These are phyloP conservation scores for Synergus itoensis DNA, from an alignment of 2,888 invertebrate genomes.

Conservation along the genomic window DNA sequence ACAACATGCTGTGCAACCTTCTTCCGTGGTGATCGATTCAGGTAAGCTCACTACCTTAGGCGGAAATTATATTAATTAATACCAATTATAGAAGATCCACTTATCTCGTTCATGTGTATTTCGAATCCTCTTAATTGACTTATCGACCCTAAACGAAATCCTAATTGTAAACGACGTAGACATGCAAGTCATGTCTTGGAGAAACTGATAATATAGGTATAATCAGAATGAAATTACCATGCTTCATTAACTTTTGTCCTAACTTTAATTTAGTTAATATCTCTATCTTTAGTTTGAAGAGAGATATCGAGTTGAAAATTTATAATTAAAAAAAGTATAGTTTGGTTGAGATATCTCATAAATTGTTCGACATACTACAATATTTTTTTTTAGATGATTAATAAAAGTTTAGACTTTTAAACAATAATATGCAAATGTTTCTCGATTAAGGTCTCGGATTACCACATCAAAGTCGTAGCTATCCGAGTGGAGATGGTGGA, in stretches of 20 bases:
- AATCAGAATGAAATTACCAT: not conserved
- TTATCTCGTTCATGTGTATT: not conserved
- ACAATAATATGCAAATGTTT: not conserved
- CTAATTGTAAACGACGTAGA: not conserved
- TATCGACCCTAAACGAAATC: not conserved
- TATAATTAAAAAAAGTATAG: too few relatives aligned
- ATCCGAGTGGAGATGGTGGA: slow-evolving; percentile 75
- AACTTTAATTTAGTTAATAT: too few relatives aligned
- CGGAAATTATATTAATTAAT: not conserved
- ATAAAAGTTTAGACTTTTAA: too few relatives aligned
- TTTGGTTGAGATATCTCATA: too few relatives aligned
- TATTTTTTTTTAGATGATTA: too few relatives aligned
- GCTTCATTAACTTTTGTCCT: too few relatives aligned
- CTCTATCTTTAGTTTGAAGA: too few relatives aligned
- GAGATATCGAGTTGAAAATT: too few relatives aligned
- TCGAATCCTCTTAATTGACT: not conserved
- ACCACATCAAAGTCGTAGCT: slow-evolving; percentile 84
- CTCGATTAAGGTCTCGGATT: slow-evolving; percentile 45
- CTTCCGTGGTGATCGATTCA: slow-evolving; percentile 74
- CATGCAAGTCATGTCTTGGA: not conserved
- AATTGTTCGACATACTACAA: too few relatives aligned
- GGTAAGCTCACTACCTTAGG: slow-evolving; percentile 53
- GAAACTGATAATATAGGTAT: not conserved
- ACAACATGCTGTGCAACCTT: slow-evolving; percentile 82
- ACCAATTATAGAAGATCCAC: not conserved